phyloP scores from a whole-genome alignment of 2,888 invertebrate species.

The Parnassius apollo region DNA sequence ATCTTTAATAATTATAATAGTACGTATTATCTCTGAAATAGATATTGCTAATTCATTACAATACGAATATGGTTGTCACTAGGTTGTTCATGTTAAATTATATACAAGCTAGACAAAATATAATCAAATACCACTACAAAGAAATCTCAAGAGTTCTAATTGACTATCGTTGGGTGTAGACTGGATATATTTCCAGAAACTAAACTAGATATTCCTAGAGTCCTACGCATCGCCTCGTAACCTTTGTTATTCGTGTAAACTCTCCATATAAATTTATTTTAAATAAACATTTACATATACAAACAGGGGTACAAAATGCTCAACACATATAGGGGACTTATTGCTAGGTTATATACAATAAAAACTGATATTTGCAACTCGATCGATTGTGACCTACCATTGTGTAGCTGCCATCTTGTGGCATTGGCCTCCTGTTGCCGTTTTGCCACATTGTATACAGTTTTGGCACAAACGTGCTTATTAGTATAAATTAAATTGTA shows the following conservation, averaged over 20 bases:
- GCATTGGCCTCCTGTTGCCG: conserved; percentile 31
- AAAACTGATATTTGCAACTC: conserved; percentile 50
- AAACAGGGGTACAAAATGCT: conserved; percentile 74
- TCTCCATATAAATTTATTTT: conserved; percentile 56
- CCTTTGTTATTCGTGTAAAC: conserved; percentile 50
- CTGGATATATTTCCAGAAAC: conserved; percentile 70
- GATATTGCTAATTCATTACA: conserved; percentile 50
- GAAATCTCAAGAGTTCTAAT: conserved; percentile 77
- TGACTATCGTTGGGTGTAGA: conserved; percentile 81
- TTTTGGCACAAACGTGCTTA: conserved; percentile 74
- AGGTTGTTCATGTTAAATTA: conserved; percentile 50
- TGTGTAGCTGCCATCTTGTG: conserved; percentile 33
- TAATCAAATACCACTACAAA: conserved; percentile 64
- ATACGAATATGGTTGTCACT: conserved; percentile 42
- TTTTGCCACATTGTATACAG: conserved; percentile 45
- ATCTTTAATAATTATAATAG: conserved; percentile 63
- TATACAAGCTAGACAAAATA: conserved; percentile 61
- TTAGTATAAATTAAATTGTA: conserved; percentile 44
- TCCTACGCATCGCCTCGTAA: conserved; percentile 62
- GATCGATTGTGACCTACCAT: conserved; percentile 17
- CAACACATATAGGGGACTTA: conserved; percentile 62
- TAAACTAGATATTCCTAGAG: conserved; percentile 57
- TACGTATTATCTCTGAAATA: conserved; percentile 60
- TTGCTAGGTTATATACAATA: conserved; percentile 70
- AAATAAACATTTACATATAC: conserved; percentile 78